A percentile compares a stretch with the other conserved stretches of the same genome.
Conservation (phyloP, 1,140 invertebrate genomes). For the Drosophila albomicans region DNA sequence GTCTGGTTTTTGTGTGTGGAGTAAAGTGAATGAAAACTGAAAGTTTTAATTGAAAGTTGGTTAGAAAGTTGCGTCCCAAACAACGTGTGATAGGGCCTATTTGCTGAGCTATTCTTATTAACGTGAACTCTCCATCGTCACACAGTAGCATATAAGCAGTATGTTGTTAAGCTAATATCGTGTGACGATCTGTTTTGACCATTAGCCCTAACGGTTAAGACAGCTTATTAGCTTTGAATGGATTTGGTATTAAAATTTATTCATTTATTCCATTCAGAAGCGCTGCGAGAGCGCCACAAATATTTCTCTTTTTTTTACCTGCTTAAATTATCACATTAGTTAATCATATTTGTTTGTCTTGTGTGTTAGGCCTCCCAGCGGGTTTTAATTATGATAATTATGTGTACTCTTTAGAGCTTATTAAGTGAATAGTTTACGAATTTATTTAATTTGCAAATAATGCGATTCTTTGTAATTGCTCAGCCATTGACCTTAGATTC, state of each 20-base stretch:
- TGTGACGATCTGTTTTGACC: conserved; percentile 55
- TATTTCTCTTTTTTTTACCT: conserved; percentile 45
- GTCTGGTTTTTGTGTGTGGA: conserved; percentile 23
- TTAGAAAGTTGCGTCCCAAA: conserved; percentile 61
- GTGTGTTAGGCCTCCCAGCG: conserved; percentile 11
- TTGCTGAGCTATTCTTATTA: conserved; percentile 54
- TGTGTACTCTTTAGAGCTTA: conserved; percentile 29
- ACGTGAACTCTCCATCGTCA: conserved; percentile 29
- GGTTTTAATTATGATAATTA: conserved; percentile 51
- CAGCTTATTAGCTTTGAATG: conserved; percentile 51
- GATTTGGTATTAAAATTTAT: conserved; percentile 57
- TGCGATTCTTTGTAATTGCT: conserved; percentile 16
- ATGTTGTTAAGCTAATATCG: not conserved
- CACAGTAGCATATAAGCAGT: conserved; percentile 61
- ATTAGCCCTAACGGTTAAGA: conserved; percentile 70
- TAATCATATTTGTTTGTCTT: conserved; percentile 39
- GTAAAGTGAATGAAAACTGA: conserved; percentile 53
- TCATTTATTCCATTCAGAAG: conserved; percentile 58
- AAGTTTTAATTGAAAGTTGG: conserved; percentile 77
- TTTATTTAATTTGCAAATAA: conserved; percentile 39
- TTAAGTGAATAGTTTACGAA: conserved; percentile 28
- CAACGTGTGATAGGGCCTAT: conserved; percentile 33
- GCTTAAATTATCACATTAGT: conserved; percentile 73
- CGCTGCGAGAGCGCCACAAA: conserved; percentile 11
- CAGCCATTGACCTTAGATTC: conserved; percentile 50